Conservation (phyloP, 2,888 invertebrate genomes). For the Andrena chrysosceles region DNA sequence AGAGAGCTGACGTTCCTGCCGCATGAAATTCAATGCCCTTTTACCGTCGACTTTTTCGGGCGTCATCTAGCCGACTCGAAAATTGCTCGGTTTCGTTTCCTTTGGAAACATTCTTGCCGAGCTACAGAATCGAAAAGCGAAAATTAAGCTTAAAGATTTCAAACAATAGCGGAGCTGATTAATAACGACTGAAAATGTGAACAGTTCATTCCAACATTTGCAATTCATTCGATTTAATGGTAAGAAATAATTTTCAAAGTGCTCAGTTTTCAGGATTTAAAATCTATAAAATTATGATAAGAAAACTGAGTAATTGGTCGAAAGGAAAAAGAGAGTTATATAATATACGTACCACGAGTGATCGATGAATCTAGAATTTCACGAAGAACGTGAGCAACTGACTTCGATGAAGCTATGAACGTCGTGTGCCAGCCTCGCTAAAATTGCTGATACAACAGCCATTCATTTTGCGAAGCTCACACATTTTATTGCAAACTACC, state of each 20-base stretch:
- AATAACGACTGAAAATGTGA: too few relatives aligned
- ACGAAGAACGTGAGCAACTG: conserved; percentile 55
- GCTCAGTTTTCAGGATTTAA: too few relatives aligned
- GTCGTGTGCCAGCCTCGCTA: conserved; percentile 53
- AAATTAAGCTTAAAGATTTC: not conserved
- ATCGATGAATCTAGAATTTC: conserved; percentile 62
- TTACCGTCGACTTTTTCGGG: conserved; percentile 29
- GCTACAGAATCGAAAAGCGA: not conserved
- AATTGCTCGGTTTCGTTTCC: not conserved
- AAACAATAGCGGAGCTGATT: too few relatives aligned
- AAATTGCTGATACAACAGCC: conserved; percentile 78
- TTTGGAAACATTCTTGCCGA: not conserved
- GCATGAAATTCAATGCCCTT: conserved; percentile 64
- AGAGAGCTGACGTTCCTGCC: conserved; percentile 58
- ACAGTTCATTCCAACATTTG: not conserved
- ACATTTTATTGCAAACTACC: conserved; percentile 70
- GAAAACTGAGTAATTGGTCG: not conserved
- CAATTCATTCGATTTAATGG: not conserved
- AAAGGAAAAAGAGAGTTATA: conserved; percentile 23
- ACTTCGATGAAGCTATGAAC: conserved; percentile 61
- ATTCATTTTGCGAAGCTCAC: conserved; percentile 76
- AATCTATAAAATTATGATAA: too few relatives aligned
- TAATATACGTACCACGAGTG: conserved; percentile 50
- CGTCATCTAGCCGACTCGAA: not conserved
- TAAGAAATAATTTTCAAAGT: not conserved